Conservation (phyloP, 1,140 invertebrate genomes). For the Trachelipus rathkii region DNA sequence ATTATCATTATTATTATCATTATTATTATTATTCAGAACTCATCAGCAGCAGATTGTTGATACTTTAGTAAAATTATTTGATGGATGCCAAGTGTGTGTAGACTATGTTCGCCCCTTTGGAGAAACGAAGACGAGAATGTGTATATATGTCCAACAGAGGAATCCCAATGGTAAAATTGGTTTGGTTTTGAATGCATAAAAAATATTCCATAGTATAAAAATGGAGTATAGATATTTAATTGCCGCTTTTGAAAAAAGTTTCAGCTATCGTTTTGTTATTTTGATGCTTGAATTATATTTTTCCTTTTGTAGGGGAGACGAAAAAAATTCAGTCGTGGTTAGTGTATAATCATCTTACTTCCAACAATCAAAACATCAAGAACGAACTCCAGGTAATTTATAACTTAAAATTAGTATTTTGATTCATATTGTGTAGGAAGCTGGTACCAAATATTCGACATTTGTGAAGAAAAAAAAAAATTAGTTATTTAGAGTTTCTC, state of each 20-base stretch:
- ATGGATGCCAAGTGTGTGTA: constrained; percentile 20
- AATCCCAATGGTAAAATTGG: constrained; percentile 30
- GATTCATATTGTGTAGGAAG: no score
- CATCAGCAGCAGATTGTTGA: constrained; percentile 27
- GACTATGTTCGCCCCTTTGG: constrained; percentile 22
- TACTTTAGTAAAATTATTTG: constrained; percentile 23
- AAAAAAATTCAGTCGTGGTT: constrained; percentile 27
- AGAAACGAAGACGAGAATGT: constrained; percentile 18
- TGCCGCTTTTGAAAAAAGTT: no score
- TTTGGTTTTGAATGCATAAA: background rate
- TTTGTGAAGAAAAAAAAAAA: no score
- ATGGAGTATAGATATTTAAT: no score
- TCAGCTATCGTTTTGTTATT: no score
- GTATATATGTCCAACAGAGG: constrained; percentile 32
- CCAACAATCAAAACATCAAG: background rate
- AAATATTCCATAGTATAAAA: no score
- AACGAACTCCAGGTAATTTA: background rate
- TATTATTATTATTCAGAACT: constrained; percentile 6
- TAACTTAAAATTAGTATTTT: no score
- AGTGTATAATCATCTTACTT: constrained; percentile 23
- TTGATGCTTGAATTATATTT: background rate
- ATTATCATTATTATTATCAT: no score
- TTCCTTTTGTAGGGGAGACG: constrained; percentile 12
- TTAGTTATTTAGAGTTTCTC: no score
- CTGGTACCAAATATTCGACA: no score